Evolutionary conservation across 2,797 vertebrate genomes (phyloP).

Genomic region (Orestias chungarensis): DNA sequence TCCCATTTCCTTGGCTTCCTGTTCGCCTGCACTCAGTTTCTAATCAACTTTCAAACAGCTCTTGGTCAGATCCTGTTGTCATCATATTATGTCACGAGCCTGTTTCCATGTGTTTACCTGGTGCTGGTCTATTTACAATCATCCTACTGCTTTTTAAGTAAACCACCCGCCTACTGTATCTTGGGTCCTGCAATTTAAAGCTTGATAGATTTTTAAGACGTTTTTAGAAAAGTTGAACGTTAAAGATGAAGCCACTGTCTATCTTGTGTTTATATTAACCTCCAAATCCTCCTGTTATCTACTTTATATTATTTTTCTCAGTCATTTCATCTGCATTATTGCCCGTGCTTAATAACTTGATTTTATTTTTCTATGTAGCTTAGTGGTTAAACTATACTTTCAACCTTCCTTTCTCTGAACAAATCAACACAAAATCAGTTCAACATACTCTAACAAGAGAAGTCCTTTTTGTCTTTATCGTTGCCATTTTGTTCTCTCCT

Average conservation of each 20-base stretch:
- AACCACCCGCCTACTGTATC: no score
- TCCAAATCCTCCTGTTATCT: constrained; percentile 1
- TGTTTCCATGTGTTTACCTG: no score
- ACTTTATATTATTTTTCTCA: background rate
- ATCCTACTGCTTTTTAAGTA: no score
- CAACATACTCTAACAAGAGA: constrained; percentile 15
- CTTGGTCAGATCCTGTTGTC: no score
- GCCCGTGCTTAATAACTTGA: constrained; percentile 5
- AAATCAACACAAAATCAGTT: constrained; percentile 35
- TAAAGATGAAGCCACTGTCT: background rate
- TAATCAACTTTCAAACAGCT: no score
- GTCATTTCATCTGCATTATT: background rate
- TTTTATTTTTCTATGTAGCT: background rate
- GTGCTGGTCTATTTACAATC: no score
- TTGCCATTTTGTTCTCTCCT: constrained; percentile 20
- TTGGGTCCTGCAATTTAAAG: no score
- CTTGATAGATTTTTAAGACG: no score
- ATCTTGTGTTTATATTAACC: background rate
- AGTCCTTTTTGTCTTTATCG: constrained; percentile 21
- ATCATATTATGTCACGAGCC: no score
- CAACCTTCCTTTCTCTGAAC: constrained; percentile 10
- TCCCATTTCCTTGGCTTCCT: no score
- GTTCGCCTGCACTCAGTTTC: no score
- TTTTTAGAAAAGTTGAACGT: background rate
- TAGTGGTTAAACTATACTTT: constrained; percentile 8